Evolutionary conservation across 2,888 invertebrate species (phyloP).

Genomic region (Lycocerus yunnanus): DNA sequence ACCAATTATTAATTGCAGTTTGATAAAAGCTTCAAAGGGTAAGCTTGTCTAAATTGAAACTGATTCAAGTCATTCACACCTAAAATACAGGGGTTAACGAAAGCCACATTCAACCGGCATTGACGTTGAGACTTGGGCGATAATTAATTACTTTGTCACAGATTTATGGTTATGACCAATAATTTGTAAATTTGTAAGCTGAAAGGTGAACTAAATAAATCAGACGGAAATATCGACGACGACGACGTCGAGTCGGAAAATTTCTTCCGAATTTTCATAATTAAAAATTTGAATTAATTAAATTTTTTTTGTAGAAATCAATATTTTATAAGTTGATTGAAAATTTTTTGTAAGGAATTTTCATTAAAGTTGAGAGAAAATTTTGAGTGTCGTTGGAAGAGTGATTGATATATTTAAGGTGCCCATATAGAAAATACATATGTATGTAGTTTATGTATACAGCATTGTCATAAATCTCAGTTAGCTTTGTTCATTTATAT

Average conservation of each 20-base stretch:
- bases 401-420: neutral
- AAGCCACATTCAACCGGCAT: conserved; percentile 33
- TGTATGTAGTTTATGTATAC: conserved; percentile 26
- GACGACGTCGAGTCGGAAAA: neutral
- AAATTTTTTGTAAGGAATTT: neutral
- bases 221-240: conserved; percentile 29
- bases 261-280: neutral
- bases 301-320: neutral
- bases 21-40: neutral
- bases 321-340: neutral
- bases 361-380: neutral
- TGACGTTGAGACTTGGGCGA: conserved; percentile 38
- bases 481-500: conserved; percentile 35
- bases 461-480: conserved; percentile 33
- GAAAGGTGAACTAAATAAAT: conserved; percentile 38
- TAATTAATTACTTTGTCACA: conserved; percentile 40
- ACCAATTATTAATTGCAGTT: neutral
- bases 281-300: neutral
- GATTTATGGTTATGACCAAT: conserved; percentile 38
- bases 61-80: neutral
- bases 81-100: neutral
- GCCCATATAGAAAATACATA: conserved; percentile 10
- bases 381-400: neutral
- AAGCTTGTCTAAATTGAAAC: neutral
- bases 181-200: conserved; percentile 41